Percentiles rank a stretch among this genome's conserved stretches.
Evolutionary conservation across 1,140 invertebrate genomes (phyloP).

Genomic region (Diploscapter pachys): DNA sequence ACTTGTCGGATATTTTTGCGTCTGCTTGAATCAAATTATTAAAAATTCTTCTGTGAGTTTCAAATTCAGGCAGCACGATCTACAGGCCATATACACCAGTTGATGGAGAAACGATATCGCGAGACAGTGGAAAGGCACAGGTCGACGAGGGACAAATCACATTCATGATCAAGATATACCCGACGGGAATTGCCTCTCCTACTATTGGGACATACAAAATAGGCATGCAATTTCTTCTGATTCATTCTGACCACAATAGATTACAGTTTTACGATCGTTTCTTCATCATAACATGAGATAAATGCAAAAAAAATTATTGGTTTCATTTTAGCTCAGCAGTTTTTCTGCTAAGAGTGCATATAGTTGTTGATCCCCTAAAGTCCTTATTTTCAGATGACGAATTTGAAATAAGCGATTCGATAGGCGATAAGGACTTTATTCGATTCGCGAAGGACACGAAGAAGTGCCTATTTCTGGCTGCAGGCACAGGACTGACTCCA

Average conservation of each 20-base stretch:
- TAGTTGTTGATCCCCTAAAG: not conserved
- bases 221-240: slow-evolving; percentile 47
- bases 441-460: slow-evolving; percentile 64
- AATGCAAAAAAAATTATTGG: too few species aligned
- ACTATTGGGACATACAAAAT: slow-evolving; percentile 65
- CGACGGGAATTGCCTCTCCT: slow-evolving; percentile 71
- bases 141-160: not conserved
- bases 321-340: too few species aligned
- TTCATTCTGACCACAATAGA: too few species aligned
- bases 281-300: too few species aligned
- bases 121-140: too few species aligned
- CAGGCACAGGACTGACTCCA: slow-evolving; percentile 82
- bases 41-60: too few species aligned
- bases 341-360: too few species aligned
- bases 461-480: slow-evolving; percentile 72
- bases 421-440: slow-evolving; percentile 65
- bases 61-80: slow-evolving; percentile 50
- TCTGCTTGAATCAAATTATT: too few species aligned
- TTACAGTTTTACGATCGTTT: too few species aligned
- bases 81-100: slow-evolving; percentile 80
- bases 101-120: not conserved
- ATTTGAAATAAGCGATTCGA: slow-evolving; percentile 68
- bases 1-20: too few species aligned
- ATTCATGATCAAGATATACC: slow-evolving; percentile 76
- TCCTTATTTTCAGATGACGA: slow-evolving; percentile 60